These are phyloP conservation scores for Nannoperca australis DNA, from an alignment of 2,797 vertebrate species.

Conservation along the genomic window DNA sequence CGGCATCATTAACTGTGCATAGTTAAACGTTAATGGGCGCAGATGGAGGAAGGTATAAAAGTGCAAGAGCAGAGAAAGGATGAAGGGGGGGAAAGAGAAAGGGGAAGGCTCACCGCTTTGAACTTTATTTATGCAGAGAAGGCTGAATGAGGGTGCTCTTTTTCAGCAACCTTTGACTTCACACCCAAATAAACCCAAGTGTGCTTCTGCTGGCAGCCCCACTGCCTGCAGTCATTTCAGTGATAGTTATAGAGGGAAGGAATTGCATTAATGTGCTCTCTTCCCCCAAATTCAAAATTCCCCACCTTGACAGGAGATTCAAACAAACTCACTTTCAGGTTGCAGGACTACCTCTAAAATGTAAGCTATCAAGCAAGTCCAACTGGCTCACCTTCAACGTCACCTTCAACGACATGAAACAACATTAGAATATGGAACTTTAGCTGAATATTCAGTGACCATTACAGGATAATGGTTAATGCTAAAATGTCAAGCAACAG, in stretches of 20 bases:
- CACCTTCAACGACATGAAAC: neutral
- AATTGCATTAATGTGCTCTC: slow-evolving; percentile 40
- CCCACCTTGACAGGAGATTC: slow-evolving; percentile 34
- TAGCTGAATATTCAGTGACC: neutral
- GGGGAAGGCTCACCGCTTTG: slow-evolving; percentile 22
- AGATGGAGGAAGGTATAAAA: slow-evolving; percentile 44
- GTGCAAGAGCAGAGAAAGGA: slow-evolving; percentile 25
- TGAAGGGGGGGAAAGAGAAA: slow-evolving; percentile 3
- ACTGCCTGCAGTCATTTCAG: slow-evolving; percentile 46
- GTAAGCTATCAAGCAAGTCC: neutral
- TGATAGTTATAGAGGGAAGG: slow-evolving; percentile 26
- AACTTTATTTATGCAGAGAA: slow-evolving; percentile 55
- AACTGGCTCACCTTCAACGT: neutral
- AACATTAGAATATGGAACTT: neutral
- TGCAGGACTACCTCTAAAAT: slow-evolving; percentile 19
- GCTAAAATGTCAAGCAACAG: neutral
- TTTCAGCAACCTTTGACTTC: slow-evolving; percentile 40
- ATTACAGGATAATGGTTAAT: neutral
- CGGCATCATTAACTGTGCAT: slow-evolving; percentile 66
- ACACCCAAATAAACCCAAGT: slow-evolving; percentile 30
- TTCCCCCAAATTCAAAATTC: slow-evolving; percentile 35
- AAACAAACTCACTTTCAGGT: slow-evolving; percentile 32
- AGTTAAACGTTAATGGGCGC: slow-evolving; percentile 78
- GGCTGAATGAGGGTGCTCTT: slow-evolving; percentile 22
- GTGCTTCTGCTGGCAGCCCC: slow-evolving; percentile 44